A percentile compares a stretch with the other conserved stretches of the same genome.
Conservation (phyloP, 2,797 vertebrate species). For the Chloroceryle amazona region DNA sequence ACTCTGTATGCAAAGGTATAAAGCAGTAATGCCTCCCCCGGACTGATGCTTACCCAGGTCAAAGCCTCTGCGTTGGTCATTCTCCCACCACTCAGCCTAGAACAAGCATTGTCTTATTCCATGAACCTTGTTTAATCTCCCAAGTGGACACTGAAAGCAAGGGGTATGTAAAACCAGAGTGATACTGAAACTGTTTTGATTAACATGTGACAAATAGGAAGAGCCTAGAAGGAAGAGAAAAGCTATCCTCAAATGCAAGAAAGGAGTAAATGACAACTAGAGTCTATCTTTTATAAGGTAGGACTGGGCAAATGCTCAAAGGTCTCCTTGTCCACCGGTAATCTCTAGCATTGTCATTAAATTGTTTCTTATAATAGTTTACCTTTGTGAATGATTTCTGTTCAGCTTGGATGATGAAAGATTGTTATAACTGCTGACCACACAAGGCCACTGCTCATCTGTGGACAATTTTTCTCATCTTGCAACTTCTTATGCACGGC, state of each 20-base stretch:
- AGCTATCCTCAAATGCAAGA: not conserved
- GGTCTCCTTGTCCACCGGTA: not conserved
- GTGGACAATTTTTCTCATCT: not conserved
- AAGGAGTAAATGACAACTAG: not conserved
- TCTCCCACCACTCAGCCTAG: not conserved
- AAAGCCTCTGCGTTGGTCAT: not conserved
- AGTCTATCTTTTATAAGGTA: not conserved
- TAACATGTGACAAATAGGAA: not conserved
- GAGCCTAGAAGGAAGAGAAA: not conserved
- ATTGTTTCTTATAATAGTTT: not conserved
- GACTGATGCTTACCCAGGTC: not conserved
- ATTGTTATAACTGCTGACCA: not conserved
- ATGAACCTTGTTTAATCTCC: not conserved
- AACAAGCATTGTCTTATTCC: not conserved
- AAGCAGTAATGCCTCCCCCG: not conserved
- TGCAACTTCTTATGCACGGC: not conserved
- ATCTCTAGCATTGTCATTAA: not conserved
- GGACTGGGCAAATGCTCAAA: not conserved
- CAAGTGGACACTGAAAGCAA: not conserved
- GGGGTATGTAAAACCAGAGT: not conserved
- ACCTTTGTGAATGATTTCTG: not conserved
- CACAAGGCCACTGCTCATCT: not conserved
- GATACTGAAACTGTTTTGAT: not conserved
- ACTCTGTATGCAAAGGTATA: not conserved
- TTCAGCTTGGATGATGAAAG: not conserved